A percentile compares a stretch with the other conserved stretches of the same genome.
Conservation (phyloP, 2,888 invertebrate species). For the Cheilosia variabilis region DNA sequence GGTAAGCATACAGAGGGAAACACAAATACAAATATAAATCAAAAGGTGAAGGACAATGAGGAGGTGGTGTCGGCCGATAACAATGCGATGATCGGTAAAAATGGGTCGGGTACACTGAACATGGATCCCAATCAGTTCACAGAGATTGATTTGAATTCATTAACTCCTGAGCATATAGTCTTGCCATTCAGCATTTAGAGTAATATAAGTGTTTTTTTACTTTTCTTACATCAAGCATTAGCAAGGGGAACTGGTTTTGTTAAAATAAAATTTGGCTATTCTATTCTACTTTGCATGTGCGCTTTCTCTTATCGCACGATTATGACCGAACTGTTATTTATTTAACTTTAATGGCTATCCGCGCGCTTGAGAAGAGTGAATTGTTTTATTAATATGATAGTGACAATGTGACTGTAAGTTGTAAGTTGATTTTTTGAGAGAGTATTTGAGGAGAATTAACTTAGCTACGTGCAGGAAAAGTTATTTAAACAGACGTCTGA, state of each 20-base stretch:
- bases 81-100: constrained; percentile 30
- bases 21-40: constrained; percentile 69
- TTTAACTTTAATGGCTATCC: constrained; percentile 16
- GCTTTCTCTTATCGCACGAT: constrained; percentile 14
- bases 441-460: too few relatives aligned
- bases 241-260: constrained; percentile 39
- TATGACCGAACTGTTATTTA: constrained; percentile 4
- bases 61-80: constrained; percentile 59
- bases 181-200: constrained; percentile 12
- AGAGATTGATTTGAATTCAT: constrained; percentile 80
- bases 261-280: not conserved
- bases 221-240: not conserved
- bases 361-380: constrained; percentile 9
- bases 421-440: not conserved
- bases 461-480: too few relatives aligned
- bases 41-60: constrained; percentile 62
- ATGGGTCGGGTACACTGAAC: constrained; percentile 49
- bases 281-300: not conserved
- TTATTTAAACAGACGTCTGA: too few relatives aligned
- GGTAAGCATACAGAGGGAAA: constrained; percentile 66
- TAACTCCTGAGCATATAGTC: constrained; percentile 72
- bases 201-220: constrained; percentile 17
- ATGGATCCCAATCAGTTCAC: constrained; percentile 69
- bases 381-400: constrained; percentile 52
- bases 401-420: constrained; percentile 9